Percentiles rank a stretch among this genome's conserved stretches.
phyloP scores from a whole-genome alignment of 2,797 vertebrate genomes.

The Cyclopterus lumpus region DNA sequence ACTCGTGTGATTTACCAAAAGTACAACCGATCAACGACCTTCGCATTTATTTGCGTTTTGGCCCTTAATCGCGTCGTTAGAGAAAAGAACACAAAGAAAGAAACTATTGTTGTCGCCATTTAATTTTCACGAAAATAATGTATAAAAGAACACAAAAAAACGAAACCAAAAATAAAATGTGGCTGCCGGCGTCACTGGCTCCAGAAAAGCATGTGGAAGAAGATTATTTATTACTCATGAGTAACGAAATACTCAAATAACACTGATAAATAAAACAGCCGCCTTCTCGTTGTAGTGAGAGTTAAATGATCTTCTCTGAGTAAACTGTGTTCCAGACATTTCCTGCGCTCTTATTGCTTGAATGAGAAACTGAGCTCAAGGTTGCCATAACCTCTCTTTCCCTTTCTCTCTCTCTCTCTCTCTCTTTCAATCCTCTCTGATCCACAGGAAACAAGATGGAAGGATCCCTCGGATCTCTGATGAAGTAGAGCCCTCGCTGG shows the following conservation, averaged over 20 bases:
- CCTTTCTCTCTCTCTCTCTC: not conserved
- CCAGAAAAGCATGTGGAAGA: not conserved
- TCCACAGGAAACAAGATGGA: slow-evolving; percentile 88
- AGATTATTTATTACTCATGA: not conserved
- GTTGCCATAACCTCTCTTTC: slow-evolving; percentile 31
- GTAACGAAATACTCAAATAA: slow-evolving; percentile 2
- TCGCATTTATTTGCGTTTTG: not conserved
- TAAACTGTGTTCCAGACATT: slow-evolving; percentile 24
- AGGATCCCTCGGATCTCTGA: slow-evolving; percentile 78
- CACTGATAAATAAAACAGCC: slow-evolving; percentile 6
- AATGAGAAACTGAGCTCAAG: slow-evolving; percentile 39
- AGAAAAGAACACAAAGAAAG: not conserved
- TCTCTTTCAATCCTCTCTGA: slow-evolving; percentile 45
- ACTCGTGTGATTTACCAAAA: not conserved
- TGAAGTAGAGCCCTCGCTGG: slow-evolving; percentile 79
- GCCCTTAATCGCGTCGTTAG: not conserved
- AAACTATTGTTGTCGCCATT: not conserved
- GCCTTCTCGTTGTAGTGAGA: slow-evolving; percentile 2
- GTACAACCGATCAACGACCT: not conserved
- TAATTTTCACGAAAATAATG: not conserved
- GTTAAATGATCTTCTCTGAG: slow-evolving; percentile 22
- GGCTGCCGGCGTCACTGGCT: not conserved
- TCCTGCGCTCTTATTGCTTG: slow-evolving; percentile 35
- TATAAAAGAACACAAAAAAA: not conserved
- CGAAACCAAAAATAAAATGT: not conserved